phyloP scores from a whole-genome alignment of 2,888 invertebrate genomes.

The Conops quadrifasciatus region DNA sequence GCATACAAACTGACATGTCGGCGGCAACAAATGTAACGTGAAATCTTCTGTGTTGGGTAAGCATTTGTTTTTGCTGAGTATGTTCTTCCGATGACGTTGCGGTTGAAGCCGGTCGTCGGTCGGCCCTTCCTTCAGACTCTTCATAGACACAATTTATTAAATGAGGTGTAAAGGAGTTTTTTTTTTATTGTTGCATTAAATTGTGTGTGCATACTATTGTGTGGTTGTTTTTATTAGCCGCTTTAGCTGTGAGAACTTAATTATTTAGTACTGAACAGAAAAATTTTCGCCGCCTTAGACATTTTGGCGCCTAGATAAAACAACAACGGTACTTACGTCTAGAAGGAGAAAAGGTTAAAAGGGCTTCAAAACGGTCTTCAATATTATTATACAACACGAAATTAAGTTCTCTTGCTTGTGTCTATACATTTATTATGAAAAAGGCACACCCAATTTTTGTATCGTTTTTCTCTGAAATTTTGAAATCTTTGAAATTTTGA shows the following conservation, averaged over 20 bases:
- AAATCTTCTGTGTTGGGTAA: background rate
- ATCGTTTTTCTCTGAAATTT: too few relatives aligned
- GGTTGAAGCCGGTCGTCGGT: conserved; percentile 37
- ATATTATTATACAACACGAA: too few relatives aligned
- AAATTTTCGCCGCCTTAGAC: too few relatives aligned
- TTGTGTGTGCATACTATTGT: conserved; percentile 31
- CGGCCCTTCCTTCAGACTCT: background rate
- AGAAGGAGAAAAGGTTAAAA: too few relatives aligned
- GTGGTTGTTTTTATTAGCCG: conserved; percentile 26
- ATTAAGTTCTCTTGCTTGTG: too few relatives aligned
- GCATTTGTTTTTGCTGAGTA: background rate
- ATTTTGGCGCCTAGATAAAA: too few relatives aligned
- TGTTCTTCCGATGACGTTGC: background rate
- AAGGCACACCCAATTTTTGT: too few relatives aligned
- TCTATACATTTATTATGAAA: too few relatives aligned
- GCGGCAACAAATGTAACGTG: background rate
- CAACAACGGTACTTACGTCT: too few relatives aligned
- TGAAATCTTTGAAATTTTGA: too few relatives aligned
- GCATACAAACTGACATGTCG: conserved; percentile 18
- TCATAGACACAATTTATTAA: conserved; percentile 34
- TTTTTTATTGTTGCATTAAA: conserved; percentile 40
- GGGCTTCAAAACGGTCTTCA: too few relatives aligned
- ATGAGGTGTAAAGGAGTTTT: conserved; percentile 46
- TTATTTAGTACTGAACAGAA: too few relatives aligned
- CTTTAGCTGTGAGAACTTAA: background rate